These are phyloP conservation scores for Drosophila incognita DNA, from an alignment of 2,888 invertebrate genomes.

Conservation along the genomic window DNA sequence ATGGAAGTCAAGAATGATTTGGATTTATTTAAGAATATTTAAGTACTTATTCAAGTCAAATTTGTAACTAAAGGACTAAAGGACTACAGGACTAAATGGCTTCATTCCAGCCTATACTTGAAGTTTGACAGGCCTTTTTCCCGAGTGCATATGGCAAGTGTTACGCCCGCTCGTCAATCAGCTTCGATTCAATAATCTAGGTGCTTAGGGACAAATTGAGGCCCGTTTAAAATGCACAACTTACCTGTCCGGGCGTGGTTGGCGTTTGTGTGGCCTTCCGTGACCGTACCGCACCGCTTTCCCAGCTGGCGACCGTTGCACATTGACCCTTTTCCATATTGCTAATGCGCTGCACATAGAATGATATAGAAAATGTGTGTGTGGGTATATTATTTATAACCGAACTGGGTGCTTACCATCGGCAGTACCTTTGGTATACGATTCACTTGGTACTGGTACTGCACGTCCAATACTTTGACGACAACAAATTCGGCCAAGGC, in stretches of 20 bases:
- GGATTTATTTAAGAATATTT: no score
- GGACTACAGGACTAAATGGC: no score
- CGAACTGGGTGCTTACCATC: conserved; percentile 79
- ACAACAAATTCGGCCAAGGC: conserved; percentile 93
- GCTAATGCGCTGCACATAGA: conserved; percentile 86
- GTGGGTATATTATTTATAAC: conserved; percentile 45
- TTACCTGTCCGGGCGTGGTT: conserved; percentile 85
- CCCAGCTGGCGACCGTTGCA: conserved; percentile 89
- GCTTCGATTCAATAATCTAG: conserved; percentile 27
- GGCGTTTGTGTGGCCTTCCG: conserved; percentile 86
- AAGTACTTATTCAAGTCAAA: no score
- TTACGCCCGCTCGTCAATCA: conserved; percentile 6
- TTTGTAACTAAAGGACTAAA: no score
- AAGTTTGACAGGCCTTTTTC: not conserved
- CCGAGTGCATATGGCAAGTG: not conserved
- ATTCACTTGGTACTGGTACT: conserved; percentile 89
- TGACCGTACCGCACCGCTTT: conserved; percentile 87
- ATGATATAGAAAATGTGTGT: conserved; percentile 50
- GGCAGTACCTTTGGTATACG: conserved; percentile 85
- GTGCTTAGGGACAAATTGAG: conserved; percentile 1
- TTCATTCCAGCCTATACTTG: not conserved
- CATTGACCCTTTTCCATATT: conserved; percentile 89
- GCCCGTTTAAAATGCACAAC: conserved; percentile 3
- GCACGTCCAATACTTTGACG: conserved; percentile 92
- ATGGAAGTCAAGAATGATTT: no score